phyloP scores from a whole-genome alignment of 1,140 invertebrate genomes.

The Drosophila cardini region DNA sequence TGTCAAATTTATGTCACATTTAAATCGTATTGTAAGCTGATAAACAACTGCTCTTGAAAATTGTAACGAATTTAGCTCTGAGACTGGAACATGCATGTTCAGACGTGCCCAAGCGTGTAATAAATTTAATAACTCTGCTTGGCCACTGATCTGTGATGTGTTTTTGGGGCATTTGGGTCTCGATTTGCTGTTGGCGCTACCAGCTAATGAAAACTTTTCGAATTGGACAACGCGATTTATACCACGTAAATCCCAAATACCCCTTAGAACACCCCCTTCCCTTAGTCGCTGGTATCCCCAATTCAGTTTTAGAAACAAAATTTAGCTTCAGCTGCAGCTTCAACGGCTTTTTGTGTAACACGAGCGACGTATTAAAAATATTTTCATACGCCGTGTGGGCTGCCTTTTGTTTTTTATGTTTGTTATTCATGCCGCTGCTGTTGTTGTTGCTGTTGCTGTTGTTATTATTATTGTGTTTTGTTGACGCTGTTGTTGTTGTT shows the following conservation, averaged over 20 bases:
- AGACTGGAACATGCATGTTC: background rate
- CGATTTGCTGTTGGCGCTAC: conserved; percentile 2
- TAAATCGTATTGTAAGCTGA: background rate
- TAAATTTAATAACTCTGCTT: background rate
- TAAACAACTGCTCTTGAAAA: conserved; percentile 2
- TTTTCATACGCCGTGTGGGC: conserved; percentile 54
- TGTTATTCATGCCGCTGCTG: conserved; percentile 15
- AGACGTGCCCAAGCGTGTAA: background rate
- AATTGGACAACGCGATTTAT: background rate
- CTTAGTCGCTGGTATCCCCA: background rate
- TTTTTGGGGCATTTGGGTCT: conserved; percentile 4
- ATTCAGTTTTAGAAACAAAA: conserved; percentile 13
- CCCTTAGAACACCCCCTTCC: background rate
- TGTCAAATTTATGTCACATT: background rate
- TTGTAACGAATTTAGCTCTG: conserved; percentile 3
- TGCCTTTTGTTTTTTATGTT: conserved; percentile 51
- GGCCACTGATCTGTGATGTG: background rate
- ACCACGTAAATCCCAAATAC: no score
- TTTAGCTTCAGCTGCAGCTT: conserved; percentile 20
- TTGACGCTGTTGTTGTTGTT: conserved; percentile 13
- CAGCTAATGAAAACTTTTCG: conserved; percentile 4
- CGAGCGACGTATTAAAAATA: conserved; percentile 39
- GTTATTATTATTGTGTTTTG: conserved; percentile 2
- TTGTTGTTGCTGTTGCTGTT: conserved; percentile 6
- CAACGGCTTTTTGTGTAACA: conserved; percentile 30